phyloP scores from a whole-genome alignment of 2,113 vertebrate genomes.

The Pelodiscus sinensis region DNA sequence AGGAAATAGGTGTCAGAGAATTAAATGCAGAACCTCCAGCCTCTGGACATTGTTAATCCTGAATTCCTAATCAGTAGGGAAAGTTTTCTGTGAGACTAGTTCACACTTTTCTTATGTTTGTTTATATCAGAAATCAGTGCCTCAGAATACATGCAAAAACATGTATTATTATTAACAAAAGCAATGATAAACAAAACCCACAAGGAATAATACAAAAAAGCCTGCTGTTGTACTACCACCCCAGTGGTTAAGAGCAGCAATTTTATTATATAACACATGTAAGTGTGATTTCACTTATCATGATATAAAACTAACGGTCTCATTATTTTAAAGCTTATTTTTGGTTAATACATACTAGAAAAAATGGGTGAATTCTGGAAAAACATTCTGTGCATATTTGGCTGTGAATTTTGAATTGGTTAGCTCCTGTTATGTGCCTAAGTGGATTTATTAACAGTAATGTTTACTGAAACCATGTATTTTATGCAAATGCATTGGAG shows the following conservation, averaged over 20 bases:
- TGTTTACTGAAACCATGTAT: not conserved
- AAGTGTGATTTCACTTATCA: not conserved
- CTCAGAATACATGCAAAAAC: not conserved
- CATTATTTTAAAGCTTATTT: not conserved
- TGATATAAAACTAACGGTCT: not conserved
- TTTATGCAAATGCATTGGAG: not conserved
- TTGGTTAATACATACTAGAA: not conserved
- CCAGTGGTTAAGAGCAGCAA: not conserved
- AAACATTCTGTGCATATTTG: not conserved
- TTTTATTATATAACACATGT: not conserved
- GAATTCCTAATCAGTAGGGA: not conserved
- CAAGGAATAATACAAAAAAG: not conserved
- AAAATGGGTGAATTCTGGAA: not conserved
- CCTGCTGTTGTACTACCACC: not conserved
- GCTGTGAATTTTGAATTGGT: not conserved
- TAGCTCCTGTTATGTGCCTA: not conserved
- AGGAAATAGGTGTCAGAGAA: not conserved
- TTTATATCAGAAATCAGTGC: not conserved
- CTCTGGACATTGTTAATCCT: not conserved
- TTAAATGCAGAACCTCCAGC: not conserved
- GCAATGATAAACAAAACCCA: not conserved
- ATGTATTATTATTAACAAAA: not conserved
- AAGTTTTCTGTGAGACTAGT: not conserved
- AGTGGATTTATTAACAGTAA: not conserved
- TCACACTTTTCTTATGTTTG: not conserved